Conservation (phyloP, 1,140 invertebrate species). For the Protaetia brevitarsis region DNA sequence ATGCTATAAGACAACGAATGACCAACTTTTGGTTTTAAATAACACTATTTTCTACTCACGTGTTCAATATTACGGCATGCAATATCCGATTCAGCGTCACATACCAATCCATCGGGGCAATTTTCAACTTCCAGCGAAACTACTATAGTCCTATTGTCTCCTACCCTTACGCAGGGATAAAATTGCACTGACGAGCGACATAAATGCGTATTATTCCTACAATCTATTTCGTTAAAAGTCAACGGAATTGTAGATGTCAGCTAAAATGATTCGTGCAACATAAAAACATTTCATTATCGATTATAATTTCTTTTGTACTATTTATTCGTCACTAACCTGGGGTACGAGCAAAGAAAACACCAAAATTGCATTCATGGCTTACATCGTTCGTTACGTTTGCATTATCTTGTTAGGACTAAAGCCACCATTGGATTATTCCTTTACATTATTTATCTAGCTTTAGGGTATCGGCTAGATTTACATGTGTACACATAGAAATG, state of each 20-base stretch:
- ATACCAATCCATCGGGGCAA: neutral
- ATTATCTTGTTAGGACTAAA: too few species aligned
- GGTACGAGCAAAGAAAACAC: too few species aligned
- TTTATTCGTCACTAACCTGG: too few species aligned
- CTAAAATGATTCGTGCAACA: too few species aligned
- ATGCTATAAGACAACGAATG: neutral
- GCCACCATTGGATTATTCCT: too few species aligned
- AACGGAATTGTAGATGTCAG: neutral
- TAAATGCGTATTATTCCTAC: neutral
- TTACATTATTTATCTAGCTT: too few species aligned
- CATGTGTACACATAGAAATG: too few species aligned
- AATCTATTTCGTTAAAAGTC: neutral
- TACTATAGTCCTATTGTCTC: neutral
- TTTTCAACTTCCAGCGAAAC: neutral
- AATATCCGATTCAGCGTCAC: neutral
- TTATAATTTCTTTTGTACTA: too few species aligned
- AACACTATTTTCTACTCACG: neutral
- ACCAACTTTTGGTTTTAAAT: neutral
- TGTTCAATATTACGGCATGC: neutral
- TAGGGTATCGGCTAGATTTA: too few species aligned
- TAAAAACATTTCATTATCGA: neutral
- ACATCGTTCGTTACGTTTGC: too few species aligned
- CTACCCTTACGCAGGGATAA: neutral
- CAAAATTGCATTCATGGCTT: too few species aligned
- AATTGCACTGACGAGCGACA: neutral